Base-by-base conservation (phyloP, 2,888 invertebrate species). In the Holacanthella duospinosa region DNA sequence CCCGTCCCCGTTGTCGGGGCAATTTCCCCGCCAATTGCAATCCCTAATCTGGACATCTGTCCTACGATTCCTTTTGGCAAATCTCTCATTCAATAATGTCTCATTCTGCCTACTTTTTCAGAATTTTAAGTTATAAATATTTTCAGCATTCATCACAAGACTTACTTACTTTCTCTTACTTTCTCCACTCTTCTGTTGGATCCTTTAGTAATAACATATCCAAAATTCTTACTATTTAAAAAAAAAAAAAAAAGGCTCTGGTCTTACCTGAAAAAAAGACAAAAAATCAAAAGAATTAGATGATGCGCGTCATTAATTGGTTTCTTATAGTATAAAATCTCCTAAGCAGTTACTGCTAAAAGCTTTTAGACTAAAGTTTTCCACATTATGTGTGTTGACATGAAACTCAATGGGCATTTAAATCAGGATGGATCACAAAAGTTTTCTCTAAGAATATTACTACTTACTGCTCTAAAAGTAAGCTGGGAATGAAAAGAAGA, bases 351-450 rank as follows among this genome's bases (percentile, higher is more conserved):
- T 6, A 36, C 9, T 16, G 36, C 36, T 21, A 48, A 48, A 48
- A 48, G 48, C 21, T 36, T 36, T 48, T 48, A 21, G 21, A 36
- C 6, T 6, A 36, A 36, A 9, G 36, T 9, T 6, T 36, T 6
- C 36, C 36, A 36, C 21, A 4, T n/a, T n/a, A 4, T 9, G 6
- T 21, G 48, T 48, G 12, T 48, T 4, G 48, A 48, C 16, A 48
- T 4, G 12, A 21, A 4, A 48, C 16, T 16, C 19, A 48, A 48
- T 48, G 21, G 48, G 48, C 19, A 48, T 48, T 21, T 48, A 48
- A 48, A 48, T 48, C 48, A 48, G 48, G 21, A 48, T 48, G 48
- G n/a, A 48, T 48, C 48, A n/a, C 48, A n/a, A 48, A 48, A 48
- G 19, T 48, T 48, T 21, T 21, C 12, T 21, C 48, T 21, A n/a